Base-by-base conservation (phyloP, 2,888 invertebrate species). In the Campoplex nolae region DNA sequence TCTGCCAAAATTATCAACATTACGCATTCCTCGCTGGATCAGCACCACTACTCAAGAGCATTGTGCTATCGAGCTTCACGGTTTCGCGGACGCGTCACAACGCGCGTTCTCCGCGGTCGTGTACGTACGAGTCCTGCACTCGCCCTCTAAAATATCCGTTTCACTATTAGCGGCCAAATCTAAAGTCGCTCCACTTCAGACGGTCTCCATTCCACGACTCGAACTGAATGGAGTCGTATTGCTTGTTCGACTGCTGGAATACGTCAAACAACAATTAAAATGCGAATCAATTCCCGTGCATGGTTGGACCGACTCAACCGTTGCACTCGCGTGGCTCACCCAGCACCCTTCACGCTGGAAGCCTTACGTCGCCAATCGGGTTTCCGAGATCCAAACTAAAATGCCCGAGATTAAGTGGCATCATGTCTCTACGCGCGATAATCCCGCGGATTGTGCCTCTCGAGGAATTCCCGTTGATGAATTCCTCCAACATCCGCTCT, bases 371-470 rank as follows among this genome's bases (percentile, higher is more conserved):
- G 91, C 90, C 2, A 93, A 93, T 84, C 78, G 92, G 51, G 90
- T 93, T 2, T 88, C 89, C 0, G 80, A 90, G 77, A 92, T 93
- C 23, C 90, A 92, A 81, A 88, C 89, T 38, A 51, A 85, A 16
- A 86, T 90, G 23, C 87, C 90, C 11, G 38, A 76, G 9, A 67
- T 71, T 8, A 79, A 74, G 35, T 93, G 92, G 92, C 74, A 76
- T 58, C 90, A 93, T 75, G 90, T 93, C 0, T 56, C 85, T 23
- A 89, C 90, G 8, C 77, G 86, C 42, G 76, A 88, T 8, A 93
- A 93, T 78, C 91, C 93, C 0, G 92, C 92, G n/a, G 92, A 93
- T 81, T 89, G 90, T 16, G 88, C 91, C 2, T 92, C 92, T 0
- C 70, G 93, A 56, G 93, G 93, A 18, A 54, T 90, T 1, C 28